Evolutionary conservation across 2,888 invertebrate species (phyloP).

Genomic region (Agrotis exclamationis): DNA sequence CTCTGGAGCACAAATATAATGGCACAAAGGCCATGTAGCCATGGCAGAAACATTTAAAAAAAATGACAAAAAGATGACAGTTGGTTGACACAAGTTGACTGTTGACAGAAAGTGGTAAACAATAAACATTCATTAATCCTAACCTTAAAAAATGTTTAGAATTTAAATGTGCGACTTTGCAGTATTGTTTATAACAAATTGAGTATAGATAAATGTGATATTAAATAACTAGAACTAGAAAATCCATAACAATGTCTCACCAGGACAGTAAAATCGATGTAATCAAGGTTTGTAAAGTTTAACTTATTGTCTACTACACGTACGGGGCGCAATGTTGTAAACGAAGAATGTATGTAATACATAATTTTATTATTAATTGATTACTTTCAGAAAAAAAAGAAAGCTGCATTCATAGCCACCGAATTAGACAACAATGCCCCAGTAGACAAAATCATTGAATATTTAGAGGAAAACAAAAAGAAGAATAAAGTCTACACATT

Average conservation of each 20-base stretch:
- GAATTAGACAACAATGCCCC: conserved; percentile 77
- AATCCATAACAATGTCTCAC: conserved; percentile 40
- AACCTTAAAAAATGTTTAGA: conserved; percentile 18
- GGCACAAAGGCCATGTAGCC: too few species aligned
- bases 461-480: conserved; percentile 70
- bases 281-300: conserved; percentile 48
- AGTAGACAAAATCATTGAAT: conserved; percentile 75
- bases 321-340: too few species aligned
- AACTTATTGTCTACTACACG: not conserved
- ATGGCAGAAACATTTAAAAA: too few species aligned
- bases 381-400: conserved; percentile 63
- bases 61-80: not conserved
- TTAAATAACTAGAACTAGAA: not conserved
- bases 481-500: conserved; percentile 72
- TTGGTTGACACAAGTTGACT: not conserved
- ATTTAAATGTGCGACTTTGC: not conserved
- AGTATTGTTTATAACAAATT: not conserved
- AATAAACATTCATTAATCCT: conserved; percentile 25
- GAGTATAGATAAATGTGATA: not conserved
- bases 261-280: conserved; percentile 57
- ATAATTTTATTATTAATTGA: too few species aligned
- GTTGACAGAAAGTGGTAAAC: conserved; percentile 11
- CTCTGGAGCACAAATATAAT: too few species aligned
- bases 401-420: conserved; percentile 69
- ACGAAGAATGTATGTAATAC: too few species aligned